phyloP scores from a whole-genome alignment of 2,113 vertebrate species.

The Albula glossodonta region DNA sequence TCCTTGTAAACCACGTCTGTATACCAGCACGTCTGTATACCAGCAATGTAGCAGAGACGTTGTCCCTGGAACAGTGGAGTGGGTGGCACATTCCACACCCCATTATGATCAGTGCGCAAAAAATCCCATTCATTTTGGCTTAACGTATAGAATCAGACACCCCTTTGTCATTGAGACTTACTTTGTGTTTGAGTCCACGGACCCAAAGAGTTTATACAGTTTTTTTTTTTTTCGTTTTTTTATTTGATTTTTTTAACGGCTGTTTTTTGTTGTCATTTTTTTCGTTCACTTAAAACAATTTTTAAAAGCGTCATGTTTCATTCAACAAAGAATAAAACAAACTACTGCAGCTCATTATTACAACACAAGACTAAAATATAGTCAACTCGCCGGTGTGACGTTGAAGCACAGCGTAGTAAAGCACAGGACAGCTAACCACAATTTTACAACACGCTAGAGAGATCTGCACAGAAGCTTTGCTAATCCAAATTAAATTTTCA shows the following conservation, averaged over 20 bases:
- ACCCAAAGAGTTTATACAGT: constrained; percentile 33
- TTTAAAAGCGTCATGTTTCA: constrained; percentile 25
- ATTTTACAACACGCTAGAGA: neutral
- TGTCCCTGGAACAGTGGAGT: neutral
- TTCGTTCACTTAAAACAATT: constrained; percentile 15
- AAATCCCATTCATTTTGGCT: constrained; percentile 31
- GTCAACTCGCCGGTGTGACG: constrained; percentile 24
- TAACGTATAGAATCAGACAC: constrained; percentile 23
- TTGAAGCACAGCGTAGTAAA: constrained; percentile 20
- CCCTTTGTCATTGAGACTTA: constrained; percentile 38
- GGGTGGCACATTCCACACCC: neutral
- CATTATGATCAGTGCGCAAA: constrained; percentile 1
- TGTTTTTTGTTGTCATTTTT: neutral
- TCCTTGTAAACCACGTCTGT: neutral
- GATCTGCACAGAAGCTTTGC: constrained; percentile 12
- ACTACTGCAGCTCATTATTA: constrained; percentile 28
- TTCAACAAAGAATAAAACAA: constrained; percentile 33
- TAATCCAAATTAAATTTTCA: constrained; percentile 23
- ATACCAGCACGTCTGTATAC: neutral
- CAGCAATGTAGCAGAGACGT: neutral
- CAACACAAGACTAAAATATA: constrained; percentile 30
- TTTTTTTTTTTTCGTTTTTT: neutral
- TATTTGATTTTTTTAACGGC: neutral
- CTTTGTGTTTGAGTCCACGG: constrained; percentile 34
- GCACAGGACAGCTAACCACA: constrained; percentile 15